Conservation (phyloP, 2,888 invertebrate genomes). For the Platycheirus rosarum region DNA sequence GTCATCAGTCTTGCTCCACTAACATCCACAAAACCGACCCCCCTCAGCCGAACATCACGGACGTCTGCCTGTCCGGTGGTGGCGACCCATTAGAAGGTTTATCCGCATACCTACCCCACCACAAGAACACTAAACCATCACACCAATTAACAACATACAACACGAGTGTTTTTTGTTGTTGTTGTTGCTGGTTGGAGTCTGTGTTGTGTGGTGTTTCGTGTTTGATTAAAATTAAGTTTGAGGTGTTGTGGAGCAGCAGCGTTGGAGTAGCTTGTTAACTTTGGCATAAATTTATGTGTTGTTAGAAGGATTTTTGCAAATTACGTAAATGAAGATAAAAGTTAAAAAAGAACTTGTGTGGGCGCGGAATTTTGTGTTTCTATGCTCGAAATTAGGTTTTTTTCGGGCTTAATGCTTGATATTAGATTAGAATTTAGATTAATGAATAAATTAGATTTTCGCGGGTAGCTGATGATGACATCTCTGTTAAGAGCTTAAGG, state of each 20-base stretch:
- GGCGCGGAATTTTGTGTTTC: constrained; percentile 47
- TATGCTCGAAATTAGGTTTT: constrained; percentile 11
- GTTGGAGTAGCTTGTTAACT: constrained; percentile 43
- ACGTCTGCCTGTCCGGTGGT: constrained; percentile 26
- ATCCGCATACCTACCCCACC: neutral
- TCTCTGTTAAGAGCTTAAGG: constrained; percentile 16
- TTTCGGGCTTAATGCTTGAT: constrained; percentile 6
- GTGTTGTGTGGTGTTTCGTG: constrained; percentile 17
- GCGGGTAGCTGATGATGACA: constrained; percentile 6
- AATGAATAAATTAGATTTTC: constrained; percentile 30
- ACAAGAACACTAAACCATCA: constrained; percentile 4
- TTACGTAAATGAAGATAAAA: constrained; percentile 38
- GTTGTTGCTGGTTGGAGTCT: too few relatives aligned
- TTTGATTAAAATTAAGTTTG: constrained; percentile 65
- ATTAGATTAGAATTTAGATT: constrained; percentile 33
- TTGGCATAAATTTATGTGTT: constrained; percentile 50
- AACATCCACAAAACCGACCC: too few relatives aligned
- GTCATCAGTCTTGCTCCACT: constrained; percentile 4
- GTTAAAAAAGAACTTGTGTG: constrained; percentile 14
- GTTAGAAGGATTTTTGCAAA: constrained; percentile 52
- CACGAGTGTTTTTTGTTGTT: constrained; percentile 1
- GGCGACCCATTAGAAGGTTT: constrained; percentile 12
- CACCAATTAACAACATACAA: constrained; percentile 3
- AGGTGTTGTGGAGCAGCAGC: constrained; percentile 50
- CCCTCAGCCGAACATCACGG: constrained; percentile 26